Conservation (phyloP, 2,113 vertebrate genomes). For the Siphamia tubifer region DNA sequence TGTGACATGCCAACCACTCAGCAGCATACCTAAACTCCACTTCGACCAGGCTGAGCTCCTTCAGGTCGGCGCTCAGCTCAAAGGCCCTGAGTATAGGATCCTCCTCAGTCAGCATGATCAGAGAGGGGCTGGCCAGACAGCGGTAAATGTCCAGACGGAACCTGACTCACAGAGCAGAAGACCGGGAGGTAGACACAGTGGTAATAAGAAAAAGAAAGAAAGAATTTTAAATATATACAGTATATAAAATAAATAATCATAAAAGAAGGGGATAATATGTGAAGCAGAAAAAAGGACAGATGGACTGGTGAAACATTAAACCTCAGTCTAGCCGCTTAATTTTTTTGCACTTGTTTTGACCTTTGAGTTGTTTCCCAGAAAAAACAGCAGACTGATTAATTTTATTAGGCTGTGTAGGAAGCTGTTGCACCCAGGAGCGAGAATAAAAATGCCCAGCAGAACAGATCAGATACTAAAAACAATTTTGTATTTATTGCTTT, state of each 20-base stretch:
- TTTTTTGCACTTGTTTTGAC: slow-evolving; percentile 11
- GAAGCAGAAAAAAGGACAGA: neutral
- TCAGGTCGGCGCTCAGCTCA: slow-evolving; percentile 95
- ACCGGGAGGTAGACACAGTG: neutral
- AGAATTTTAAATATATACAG: too few species aligned
- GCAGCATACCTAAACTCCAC: slow-evolving; percentile 94
- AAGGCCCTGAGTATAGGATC: slow-evolving; percentile 97
- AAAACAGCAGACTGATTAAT: slow-evolving; percentile 43
- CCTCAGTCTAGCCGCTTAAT: slow-evolving; percentile 5
- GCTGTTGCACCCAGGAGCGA: neutral
- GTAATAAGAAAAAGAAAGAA: neutral
- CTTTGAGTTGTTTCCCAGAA: slow-evolving; percentile 17
- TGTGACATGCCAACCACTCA: neutral
- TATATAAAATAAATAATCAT: neutral
- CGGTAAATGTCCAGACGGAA: slow-evolving; percentile 99
- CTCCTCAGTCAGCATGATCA: slow-evolving; percentile 98
- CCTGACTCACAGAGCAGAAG: slow-evolving; percentile 67
- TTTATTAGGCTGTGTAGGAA: slow-evolving; percentile 56
- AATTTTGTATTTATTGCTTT: neutral
- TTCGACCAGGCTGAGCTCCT: slow-evolving; percentile 96
- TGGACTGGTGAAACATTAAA: slow-evolving; percentile 1
- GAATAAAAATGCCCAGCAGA: neutral
- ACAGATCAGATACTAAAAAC: slow-evolving; percentile 9
- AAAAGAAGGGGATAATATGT: neutral
- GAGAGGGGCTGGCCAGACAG: slow-evolving; percentile 94